Evolutionary conservation across 2,113 vertebrate species (phyloP).

Genomic region (Hemichromis elongatus): DNA sequence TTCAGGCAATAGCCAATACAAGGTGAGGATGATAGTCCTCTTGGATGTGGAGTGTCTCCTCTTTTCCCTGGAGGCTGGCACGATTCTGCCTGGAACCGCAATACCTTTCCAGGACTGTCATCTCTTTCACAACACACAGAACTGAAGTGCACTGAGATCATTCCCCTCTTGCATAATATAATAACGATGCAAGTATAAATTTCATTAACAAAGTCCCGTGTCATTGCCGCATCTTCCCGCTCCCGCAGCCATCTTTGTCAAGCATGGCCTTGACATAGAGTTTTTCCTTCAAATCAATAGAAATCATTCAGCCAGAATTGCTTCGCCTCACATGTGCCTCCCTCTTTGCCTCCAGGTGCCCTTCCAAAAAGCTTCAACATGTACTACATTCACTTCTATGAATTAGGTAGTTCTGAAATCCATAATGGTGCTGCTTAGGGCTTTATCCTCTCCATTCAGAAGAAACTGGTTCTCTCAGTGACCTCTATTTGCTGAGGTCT

Average conservation of each 20-base stretch:
- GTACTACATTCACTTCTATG: not conserved
- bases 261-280: not conserved
- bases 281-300: not conserved
- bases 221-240: not conserved
- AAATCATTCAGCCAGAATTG: not conserved
- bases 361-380: not conserved
- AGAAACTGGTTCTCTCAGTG: constrained; percentile 18
- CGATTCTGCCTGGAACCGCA: not conserved
- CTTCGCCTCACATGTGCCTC: not conserved
- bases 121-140: not conserved
- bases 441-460: constrained; percentile 36
- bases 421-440: constrained; percentile 8
- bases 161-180: not conserved
- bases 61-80: not conserved
- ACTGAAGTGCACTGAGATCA: not conserved
- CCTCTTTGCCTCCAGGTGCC: not conserved
- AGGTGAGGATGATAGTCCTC: not conserved
- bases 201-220: not conserved
- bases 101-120: not conserved
- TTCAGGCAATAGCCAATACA: not conserved
- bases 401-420: constrained; percentile 15
- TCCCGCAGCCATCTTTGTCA: not conserved
- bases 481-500: constrained; percentile 61
- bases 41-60: not conserved
- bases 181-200: not conserved